Base-by-base conservation (phyloP, 1,140 invertebrate species). In the Drosophila cardini region DNA sequence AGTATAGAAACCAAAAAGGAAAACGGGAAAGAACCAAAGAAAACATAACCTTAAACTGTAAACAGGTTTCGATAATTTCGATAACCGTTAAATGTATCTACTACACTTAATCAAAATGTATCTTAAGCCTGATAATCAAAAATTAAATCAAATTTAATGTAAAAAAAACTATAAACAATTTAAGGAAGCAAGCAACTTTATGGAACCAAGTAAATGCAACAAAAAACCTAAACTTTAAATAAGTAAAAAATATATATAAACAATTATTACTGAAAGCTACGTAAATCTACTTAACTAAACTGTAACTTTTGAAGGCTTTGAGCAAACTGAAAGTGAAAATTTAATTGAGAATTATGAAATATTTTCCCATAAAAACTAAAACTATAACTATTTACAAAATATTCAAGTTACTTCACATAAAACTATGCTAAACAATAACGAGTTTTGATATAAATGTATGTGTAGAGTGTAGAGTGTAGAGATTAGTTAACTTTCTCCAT, bases 101-200 rank as follows among this genome's bases (percentile, higher is more conserved):
- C 21, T 50, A 46, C 46, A 46, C 60, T 56, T 34, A 52, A 63
- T 32, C 32, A 43, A 60, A 57, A 67, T 80, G 61, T 56, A 72
- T 55, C 57, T 78, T 52, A 90, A 80, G 87, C 87, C 87, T 86
- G 87, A 90, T 90, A 90, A 90, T 90, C 87, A 90, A 90, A 90
- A 87, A 90, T 90, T 90, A 90, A 90, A 90, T 90, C 80, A 90
- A 90, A 90, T 90, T 90, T 90, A 90, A 90, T 90, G 76, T 78
- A 78, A 90, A 70, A 69, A 26, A 70, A 69, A 26, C 21, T 26
- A 26, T 26, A 16, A 62, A 57, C 21, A 18, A 77, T 16, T 48
- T 63, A 61, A 76, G 61, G 32, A 75, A 62, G 61, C 52, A 13
- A 48, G 78, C 75, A 85, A 87, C 76, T 65, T 76, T 76, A 86